Evolutionary conservation across 2,113 vertebrate genomes (phyloP), one percentile per base, ranked within the genome.

Genomic region (Lampris incognitus): DNA sequence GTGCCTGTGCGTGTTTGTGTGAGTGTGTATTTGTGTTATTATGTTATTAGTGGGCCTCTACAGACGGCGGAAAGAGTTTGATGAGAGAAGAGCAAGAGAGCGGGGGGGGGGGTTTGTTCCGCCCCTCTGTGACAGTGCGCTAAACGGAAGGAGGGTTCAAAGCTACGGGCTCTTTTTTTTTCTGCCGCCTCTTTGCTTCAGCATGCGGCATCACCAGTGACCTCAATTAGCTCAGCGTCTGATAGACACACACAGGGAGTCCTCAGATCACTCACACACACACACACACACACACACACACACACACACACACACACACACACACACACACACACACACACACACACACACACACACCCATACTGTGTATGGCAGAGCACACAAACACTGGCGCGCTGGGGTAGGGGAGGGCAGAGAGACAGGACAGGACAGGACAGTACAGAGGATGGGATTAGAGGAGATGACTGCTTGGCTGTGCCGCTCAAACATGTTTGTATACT

Each of bases 201-300:
- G 82, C 84, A 66, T 85, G 72, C 81, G 24, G 81, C 74, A 78
- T 48, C 85, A 85, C 65, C 72, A 82, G 81, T 87, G 89, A 89
- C 90, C 90, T 90, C 89, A 92, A 92, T 92, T 92, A 90, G 89
- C 86, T 89, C 72, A 46, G 66, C 38, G 55, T 87, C 85, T 90
- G 90, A 88, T 81, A 81, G 85, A 87, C 76, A 86, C 65, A 64
- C 78, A 85, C 78, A 52, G 57, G 64, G 78, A 72, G 56, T 69
- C 60, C 74, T 81, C 5, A 72, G 72, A 90, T 81, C 86, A 82
- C 41, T n/a, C 52, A 46, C 52, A 57, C 66, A 69, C 39, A 42
- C 51, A n/a, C 65, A 24, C 50, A 55, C 39, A 41, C 38, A 64
- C 6, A 2, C 62, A 64, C 62, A 4, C 38, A 40, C 9, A 66